A percentile compares a stretch with the other conserved stretches of the same genome.
phyloP scores from a whole-genome alignment of 2,888 invertebrate species.

The Syrphus vitripennis region DNA sequence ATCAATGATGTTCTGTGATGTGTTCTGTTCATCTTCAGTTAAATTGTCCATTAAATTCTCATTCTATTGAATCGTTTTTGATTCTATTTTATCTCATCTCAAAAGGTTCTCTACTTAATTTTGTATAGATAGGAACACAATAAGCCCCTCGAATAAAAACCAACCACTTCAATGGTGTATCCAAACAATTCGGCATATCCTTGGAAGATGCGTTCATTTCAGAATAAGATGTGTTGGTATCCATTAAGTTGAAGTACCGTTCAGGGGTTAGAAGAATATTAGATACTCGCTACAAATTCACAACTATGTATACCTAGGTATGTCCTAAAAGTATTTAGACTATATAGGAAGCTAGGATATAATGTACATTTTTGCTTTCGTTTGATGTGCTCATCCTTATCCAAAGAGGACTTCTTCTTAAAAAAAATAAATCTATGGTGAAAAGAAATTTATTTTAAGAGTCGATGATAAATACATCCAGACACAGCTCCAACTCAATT shows the following conservation, averaged over 20 bases:
- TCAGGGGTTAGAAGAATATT: no score
- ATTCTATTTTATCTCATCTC: slow-evolving; percentile 22
- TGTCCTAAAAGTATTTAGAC: no score
- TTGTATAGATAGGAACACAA: slow-evolving; percentile 20
- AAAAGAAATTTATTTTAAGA: slow-evolving; percentile 19
- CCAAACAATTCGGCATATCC: slow-evolving; percentile 35
- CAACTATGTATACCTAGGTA: no score
- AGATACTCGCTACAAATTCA: background rate
- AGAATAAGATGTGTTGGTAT: slow-evolving; percentile 54
- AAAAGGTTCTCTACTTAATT: slow-evolving; percentile 33
- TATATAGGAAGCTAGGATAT: slow-evolving; percentile 11
- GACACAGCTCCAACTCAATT: slow-evolving; percentile 43
- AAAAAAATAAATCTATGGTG: background rate
- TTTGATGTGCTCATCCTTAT: slow-evolving; percentile 7
- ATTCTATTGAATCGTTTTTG: slow-evolving; percentile 5
- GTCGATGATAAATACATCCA: background rate
- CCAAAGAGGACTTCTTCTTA: slow-evolving; percentile 13
- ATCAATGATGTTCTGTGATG: slow-evolving; percentile 11
- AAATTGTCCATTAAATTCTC: slow-evolving; percentile 49
- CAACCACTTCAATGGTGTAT: slow-evolving; percentile 42
- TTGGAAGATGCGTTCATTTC: slow-evolving; percentile 26
- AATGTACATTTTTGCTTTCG: slow-evolving; percentile 41
- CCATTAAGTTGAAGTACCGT: slow-evolving; percentile 57
- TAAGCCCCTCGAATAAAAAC: slow-evolving; percentile 15
- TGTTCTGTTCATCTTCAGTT: slow-evolving; percentile 9